phyloP scores from a whole-genome alignment of 2,888 invertebrate genomes.

The Scrobipalpa costella region DNA sequence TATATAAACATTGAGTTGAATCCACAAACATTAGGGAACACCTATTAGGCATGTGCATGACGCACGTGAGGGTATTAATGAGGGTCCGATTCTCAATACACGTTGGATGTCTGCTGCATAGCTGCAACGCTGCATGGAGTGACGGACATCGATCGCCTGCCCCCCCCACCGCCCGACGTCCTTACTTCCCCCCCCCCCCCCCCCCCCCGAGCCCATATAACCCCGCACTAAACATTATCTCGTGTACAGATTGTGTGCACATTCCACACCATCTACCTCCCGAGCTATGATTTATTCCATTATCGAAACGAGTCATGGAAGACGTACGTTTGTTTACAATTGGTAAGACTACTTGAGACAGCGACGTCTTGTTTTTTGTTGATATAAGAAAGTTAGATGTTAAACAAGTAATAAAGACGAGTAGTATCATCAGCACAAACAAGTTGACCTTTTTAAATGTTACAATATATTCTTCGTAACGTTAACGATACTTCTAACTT shows the following conservation, averaged over 20 bases:
- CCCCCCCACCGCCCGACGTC: constrained; percentile 34
- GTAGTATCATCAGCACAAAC: too few relatives aligned
- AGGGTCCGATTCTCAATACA: constrained; percentile 8
- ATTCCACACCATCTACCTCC: constrained; percentile 30
- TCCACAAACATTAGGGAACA: background rate
- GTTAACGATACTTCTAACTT: background rate
- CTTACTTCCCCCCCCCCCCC: constrained; percentile 35
- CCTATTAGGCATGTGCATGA: background rate
- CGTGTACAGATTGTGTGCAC: constrained; percentile 45
- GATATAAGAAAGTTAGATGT: too few relatives aligned
- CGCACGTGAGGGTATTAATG: constrained; percentile 11
- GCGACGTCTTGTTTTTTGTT: background rate
- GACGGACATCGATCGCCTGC: constrained; percentile 69
- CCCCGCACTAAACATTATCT: constrained; percentile 59
- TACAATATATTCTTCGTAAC: too few relatives aligned
- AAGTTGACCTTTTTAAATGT: too few relatives aligned
- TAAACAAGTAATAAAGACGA: too few relatives aligned
- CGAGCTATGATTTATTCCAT: constrained; percentile 32
- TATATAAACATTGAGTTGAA: background rate
- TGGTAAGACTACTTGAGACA: constrained; percentile 21
- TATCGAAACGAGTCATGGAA: constrained; percentile 28
- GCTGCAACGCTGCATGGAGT: constrained; percentile 59
- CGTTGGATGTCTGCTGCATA: constrained; percentile 50
- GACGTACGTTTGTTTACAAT: constrained; percentile 19
- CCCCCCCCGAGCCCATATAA: constrained; percentile 33